Evolutionary conservation across 2,113 vertebrate species (phyloP), one percentile per base, ranked within the genome.

Genomic region (Cyanocitta stelleri): DNA sequence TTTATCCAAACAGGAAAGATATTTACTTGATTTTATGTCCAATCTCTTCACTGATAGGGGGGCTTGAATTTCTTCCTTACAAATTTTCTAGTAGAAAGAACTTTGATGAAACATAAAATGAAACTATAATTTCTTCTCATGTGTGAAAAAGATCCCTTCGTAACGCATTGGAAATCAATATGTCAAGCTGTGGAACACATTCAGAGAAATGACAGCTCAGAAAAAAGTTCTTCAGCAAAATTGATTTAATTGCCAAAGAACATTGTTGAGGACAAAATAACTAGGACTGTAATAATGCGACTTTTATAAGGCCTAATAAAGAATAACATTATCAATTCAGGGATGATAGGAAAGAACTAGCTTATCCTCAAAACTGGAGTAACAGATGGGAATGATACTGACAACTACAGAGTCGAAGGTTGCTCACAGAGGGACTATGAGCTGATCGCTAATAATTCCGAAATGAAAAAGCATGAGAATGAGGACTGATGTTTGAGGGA

Each of bases 201-300:
- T 80, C 69, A 69, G 33, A 86, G 68, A 83, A 96, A 92, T 37
- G 10, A 77, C 62, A 11, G 16, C 66, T 90, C 59, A 54, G 72
- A 55, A 85, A 37, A 83, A 90, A 66, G 37, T 89, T 90, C 58
- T 92, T 74, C n/a, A 86, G 51, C 16, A 89, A 83, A 96, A 92
- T 86, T 90, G 80, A 79, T 93, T 76, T 88, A 48, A 80, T 77
- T 77, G 58, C n/a, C 41, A 73, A 92, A 81, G 72, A 96, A 72
- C 62, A 66, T 49, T 30, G 37, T 13, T 41, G 77, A 82, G 76
- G 48, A 89, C 63, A 71, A 92, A 95, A 77, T 66, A 94, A 69
- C 46, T 54, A 77, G 29, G 39, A 46, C 20, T 58, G 26, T 66
- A 84, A 73, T 66, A 89, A 89, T 80, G 44, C 81, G 95, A 91